Conservation (phyloP, 2,888 invertebrate genomes). For the Conchocele bisecta region DNA sequence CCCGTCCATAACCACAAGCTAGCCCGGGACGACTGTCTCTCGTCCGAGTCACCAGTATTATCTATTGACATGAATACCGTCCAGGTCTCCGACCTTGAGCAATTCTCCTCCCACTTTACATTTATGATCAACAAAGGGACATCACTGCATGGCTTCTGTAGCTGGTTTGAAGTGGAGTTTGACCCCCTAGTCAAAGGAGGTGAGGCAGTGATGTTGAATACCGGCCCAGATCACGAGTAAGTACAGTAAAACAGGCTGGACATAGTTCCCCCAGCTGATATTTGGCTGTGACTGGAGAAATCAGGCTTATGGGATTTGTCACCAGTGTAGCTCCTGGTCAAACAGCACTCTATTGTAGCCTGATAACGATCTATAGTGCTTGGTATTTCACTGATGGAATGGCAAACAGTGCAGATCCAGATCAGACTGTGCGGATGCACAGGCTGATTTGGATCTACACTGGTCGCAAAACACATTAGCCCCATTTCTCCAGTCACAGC, state of each 20-base stretch:
- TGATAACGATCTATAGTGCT: too few relatives aligned
- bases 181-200: conserved; percentile 39
- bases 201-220: conserved; percentile 54
- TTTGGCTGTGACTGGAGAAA: too few relatives aligned
- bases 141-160: conserved; percentile 66
- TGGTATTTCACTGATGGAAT: too few relatives aligned
- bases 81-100: conserved; percentile 57
- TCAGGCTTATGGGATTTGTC: too few relatives aligned
- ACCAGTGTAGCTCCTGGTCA: too few relatives aligned
- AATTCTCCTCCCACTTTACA: conserved; percentile 51
- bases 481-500: too few relatives aligned
- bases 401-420: too few relatives aligned
- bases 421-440: too few relatives aligned
- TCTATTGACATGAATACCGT: conserved; percentile 58
- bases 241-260: conserved; percentile 30
- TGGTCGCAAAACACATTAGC: too few relatives aligned
- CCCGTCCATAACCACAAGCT: conserved; percentile 63
- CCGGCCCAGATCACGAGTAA: conserved; percentile 67
- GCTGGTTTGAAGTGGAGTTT: conserved; percentile 69
- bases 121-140: conserved; percentile 54
- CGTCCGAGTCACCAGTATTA: conserved; percentile 42
- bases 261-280: too few relatives aligned
- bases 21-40: conserved; percentile 53
- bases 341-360: too few relatives aligned
- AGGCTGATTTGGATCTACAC: too few relatives aligned